A percentile compares a stretch with the other conserved stretches of the same genome.
These are phyloP conservation scores for Epinotia nisella DNA, from an alignment of 2,888 invertebrate genomes.

Conservation along the genomic window DNA sequence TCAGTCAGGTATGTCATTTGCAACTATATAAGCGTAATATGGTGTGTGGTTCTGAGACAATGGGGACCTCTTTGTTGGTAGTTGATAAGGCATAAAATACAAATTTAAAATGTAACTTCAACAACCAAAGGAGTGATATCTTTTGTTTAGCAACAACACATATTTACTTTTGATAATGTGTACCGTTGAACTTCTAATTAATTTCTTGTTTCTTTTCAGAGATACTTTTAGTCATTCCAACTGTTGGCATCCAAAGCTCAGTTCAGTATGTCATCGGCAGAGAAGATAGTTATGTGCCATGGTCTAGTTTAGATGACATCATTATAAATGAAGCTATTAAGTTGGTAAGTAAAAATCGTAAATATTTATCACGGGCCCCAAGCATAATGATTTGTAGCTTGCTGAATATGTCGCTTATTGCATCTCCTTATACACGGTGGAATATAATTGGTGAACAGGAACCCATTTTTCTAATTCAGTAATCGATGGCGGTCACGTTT, in stretches of 20 bases:
- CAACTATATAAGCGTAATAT: background rate
- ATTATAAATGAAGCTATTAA: conserved; percentile 81
- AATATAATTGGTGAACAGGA: no score
- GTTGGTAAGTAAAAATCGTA: conserved; percentile 61
- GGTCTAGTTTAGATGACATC: conserved; percentile 76
- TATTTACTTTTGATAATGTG: background rate
- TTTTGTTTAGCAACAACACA: background rate
- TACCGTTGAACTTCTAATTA: background rate
- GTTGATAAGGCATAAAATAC: background rate
- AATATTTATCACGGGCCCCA: background rate
- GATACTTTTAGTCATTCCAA: conserved; percentile 73
- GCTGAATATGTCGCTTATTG: no score
- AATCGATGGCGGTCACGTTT: no score
- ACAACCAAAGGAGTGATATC: background rate
- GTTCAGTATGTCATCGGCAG: conserved; percentile 75
- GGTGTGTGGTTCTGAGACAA: background rate
- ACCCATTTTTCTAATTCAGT: no score
- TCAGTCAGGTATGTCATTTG: conserved; percentile 67
- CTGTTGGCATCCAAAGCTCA: conserved; percentile 76
- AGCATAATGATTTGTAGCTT: no score
- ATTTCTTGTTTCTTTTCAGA: conserved; percentile 63
- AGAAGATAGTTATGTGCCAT: conserved; percentile 73
- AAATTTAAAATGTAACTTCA: background rate
- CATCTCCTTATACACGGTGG: no score
- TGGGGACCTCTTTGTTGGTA: background rate